These are phyloP conservation scores for Idaea straminata DNA, from an alignment of 2,888 invertebrate species.

Conservation along the genomic window DNA sequence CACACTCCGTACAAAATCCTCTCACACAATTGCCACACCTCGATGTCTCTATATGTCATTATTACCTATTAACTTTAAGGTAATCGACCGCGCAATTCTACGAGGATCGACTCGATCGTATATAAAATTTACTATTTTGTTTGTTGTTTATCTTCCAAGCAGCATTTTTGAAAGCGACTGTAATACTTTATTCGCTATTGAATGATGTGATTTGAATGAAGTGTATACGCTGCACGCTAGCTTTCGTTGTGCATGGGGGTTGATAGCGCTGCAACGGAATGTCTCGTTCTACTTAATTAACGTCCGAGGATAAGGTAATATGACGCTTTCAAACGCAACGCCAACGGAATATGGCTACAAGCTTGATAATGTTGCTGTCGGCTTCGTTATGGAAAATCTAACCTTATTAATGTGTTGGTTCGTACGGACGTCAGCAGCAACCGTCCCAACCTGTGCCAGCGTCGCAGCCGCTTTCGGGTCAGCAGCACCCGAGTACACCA, in stretches of 20 bases:
- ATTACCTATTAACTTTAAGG: conserved; percentile 34
- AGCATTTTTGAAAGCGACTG: conserved; percentile 59
- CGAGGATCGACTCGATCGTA: conserved; percentile 27
- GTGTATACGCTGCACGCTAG: conserved; percentile 77
- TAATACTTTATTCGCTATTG: conserved; percentile 54
- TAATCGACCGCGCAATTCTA: conserved; percentile 34
- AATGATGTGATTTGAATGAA: conserved; percentile 72
- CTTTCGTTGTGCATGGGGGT: conserved; percentile 80
- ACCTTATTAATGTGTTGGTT: conserved; percentile 81
- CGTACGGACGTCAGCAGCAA: conserved; percentile 81
- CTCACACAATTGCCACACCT: conserved; percentile 57
- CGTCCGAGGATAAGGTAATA: conserved; percentile 68
- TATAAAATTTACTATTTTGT: conserved; percentile 42
- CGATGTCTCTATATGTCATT: conserved; percentile 42
- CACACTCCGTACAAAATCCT: conserved; percentile 43
- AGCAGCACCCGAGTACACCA: conserved; percentile 77
- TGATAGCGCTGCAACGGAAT: conserved; percentile 75
- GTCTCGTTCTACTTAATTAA: conserved; percentile 52
- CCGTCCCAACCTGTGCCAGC: conserved; percentile 78
- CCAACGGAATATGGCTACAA: conserved; percentile 70
- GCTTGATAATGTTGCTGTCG: conserved; percentile 73
- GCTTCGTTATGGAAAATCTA: conserved; percentile 79
- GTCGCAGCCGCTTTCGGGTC: conserved; percentile 77
- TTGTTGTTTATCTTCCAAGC: conserved; percentile 49
- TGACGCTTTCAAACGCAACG: conserved; percentile 72